A percentile compares a stretch with the other conserved stretches of the same genome.
Conservation (phyloP, 2,797 vertebrate genomes). For the Esox lucius region DNA sequence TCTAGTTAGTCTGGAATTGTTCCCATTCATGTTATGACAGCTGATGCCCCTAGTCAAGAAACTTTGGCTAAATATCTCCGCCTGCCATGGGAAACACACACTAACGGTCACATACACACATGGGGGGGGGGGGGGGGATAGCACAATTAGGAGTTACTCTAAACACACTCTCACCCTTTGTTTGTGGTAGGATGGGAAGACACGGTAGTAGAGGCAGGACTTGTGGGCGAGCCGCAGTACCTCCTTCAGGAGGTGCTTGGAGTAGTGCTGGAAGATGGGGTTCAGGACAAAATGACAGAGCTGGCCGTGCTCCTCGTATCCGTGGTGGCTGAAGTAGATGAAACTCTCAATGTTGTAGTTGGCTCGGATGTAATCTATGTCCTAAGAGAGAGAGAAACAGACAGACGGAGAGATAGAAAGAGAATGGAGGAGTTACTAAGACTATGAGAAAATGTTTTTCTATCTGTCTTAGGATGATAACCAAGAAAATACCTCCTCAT, state of each 20-base stretch:
- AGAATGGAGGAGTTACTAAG: slow-evolving; percentile 17
- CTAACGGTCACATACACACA: not conserved
- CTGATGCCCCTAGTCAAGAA: too few species aligned
- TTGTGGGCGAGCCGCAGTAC: slow-evolving; percentile 83
- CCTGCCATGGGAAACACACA: too few species aligned
- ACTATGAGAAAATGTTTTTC: not conserved
- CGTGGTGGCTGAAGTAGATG: slow-evolving; percentile 82
- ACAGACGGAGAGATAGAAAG: slow-evolving; percentile 52
- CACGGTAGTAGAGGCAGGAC: slow-evolving; percentile 83
- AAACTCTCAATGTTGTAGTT: slow-evolving; percentile 92
- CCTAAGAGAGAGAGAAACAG: slow-evolving; percentile 72
- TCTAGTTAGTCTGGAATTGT: too few species aligned
- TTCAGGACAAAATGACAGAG: slow-evolving; percentile 83
- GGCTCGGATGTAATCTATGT: slow-evolving; percentile 83
- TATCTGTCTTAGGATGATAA: not conserved
- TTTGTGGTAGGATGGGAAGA: slow-evolving; percentile 67
- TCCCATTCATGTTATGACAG: too few species aligned
- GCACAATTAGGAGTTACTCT: slow-evolving; percentile 14
- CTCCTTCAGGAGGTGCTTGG: slow-evolving; percentile 86
- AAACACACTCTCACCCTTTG: slow-evolving; percentile 72
- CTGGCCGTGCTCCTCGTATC: slow-evolving; percentile 83
- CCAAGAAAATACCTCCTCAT: slow-evolving; percentile 82
- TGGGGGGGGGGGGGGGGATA: slow-evolving; percentile 26
- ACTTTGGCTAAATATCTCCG: too few species aligned
- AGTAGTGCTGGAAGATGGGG: slow-evolving; percentile 75